phyloP scores from a whole-genome alignment of 1,140 invertebrate genomes.

The Drosophila sechellia region DNA sequence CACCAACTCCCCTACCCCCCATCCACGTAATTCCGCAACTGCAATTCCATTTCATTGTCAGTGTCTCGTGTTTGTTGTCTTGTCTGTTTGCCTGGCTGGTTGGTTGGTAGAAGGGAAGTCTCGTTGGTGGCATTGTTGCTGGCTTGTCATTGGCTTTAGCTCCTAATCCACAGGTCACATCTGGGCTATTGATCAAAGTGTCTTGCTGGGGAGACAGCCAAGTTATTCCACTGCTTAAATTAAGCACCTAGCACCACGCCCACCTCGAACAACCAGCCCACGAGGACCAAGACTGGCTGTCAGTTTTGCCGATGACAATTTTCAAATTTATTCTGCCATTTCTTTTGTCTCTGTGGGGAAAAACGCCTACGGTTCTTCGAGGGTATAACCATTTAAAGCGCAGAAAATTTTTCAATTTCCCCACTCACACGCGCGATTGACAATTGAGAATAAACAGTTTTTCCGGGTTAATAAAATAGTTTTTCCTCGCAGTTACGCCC shows the following conservation, averaged over 20 bases:
- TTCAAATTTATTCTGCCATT: slow-evolving; percentile 59
- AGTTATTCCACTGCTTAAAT: slow-evolving; percentile 44
- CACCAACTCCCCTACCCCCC: neutral
- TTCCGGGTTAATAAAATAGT: slow-evolving; percentile 51
- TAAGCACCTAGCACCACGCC: slow-evolving; percentile 49
- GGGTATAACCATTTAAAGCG: slow-evolving; percentile 46
- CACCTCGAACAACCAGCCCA: slow-evolving; percentile 5
- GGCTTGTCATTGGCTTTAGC: slow-evolving; percentile 53
- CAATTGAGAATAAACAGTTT: slow-evolving; percentile 50
- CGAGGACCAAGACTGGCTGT: slow-evolving; percentile 9
- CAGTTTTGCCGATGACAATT: slow-evolving; percentile 47
- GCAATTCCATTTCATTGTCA: slow-evolving; percentile 78
- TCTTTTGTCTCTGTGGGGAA: slow-evolving; percentile 45
- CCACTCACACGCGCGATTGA: slow-evolving; percentile 31
- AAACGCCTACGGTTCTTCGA: slow-evolving; percentile 35
- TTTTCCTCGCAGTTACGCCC: slow-evolving; percentile 30
- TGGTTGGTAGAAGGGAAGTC: neutral
- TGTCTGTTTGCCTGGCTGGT: neutral
- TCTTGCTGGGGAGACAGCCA: slow-evolving; percentile 45
- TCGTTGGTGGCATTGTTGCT: slow-evolving; percentile 31
- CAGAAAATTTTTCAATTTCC: slow-evolving; percentile 55
- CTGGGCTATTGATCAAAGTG: slow-evolving; percentile 52
- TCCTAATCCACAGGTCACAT: slow-evolving; percentile 55
- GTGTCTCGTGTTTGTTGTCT: slow-evolving; percentile 47
- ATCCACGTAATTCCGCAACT: slow-evolving; percentile 14